Conservation (phyloP, 2,888 invertebrate genomes). For the Andricus quercusramuli region DNA sequence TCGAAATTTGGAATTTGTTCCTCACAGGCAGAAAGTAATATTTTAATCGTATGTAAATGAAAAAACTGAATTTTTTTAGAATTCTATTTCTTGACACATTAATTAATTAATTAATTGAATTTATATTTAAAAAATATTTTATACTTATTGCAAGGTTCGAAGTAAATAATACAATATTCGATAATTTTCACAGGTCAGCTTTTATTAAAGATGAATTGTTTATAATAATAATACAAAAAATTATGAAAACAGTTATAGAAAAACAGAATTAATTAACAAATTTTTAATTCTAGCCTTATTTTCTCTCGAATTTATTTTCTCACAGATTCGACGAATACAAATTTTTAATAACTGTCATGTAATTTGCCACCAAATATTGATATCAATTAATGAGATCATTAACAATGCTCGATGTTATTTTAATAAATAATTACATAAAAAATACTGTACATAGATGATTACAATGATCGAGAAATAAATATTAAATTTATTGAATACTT, state of each 20-base stretch:
- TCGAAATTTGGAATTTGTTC: background rate
- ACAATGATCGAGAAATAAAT: slow-evolving; percentile 14
- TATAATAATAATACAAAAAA: background rate
- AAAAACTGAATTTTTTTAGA: background rate
- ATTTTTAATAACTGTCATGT: background rate
- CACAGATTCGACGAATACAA: background rate
- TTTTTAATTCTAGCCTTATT: background rate
- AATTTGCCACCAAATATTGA: background rate
- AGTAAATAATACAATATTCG: background rate
- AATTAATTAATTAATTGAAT: too few relatives aligned
- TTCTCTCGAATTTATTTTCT: background rate
- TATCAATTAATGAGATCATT: background rate
- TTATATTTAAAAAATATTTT: too few relatives aligned
- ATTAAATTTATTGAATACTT: slow-evolving; percentile 4
- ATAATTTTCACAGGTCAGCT: background rate
- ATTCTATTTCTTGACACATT: background rate
- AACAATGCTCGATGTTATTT: background rate
- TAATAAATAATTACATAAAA: slow-evolving; percentile 22
- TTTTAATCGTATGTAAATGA: background rate
- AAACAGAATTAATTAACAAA: too few relatives aligned
- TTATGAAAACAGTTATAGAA: background rate
- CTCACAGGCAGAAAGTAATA: background rate
- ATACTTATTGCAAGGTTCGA: background rate
- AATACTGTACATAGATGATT: slow-evolving; percentile 14
- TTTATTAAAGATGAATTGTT: background rate